Percentiles rank a stretch among this genome's conserved stretches.
These are phyloP conservation scores for Cryptoprocta ferox DNA, from an alignment of 2,797 vertebrate species.

Conservation along the genomic window DNA sequence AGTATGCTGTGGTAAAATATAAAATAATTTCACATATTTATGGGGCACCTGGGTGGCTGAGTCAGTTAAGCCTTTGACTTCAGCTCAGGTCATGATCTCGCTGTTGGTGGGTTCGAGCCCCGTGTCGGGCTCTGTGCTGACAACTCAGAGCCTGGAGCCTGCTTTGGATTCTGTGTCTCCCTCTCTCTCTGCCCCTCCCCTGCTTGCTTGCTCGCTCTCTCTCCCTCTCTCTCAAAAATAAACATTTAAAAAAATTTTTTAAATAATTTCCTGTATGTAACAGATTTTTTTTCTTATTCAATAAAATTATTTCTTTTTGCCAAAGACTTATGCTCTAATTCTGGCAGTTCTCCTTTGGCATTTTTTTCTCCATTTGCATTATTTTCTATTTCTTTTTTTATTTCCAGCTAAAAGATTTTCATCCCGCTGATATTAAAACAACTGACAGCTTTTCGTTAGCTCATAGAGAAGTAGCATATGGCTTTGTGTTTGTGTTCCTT, in stretches of 20 bases:
- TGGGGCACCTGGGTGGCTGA: no score
- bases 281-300: background rate
- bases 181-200: no score
- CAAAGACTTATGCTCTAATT: background rate
- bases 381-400: background rate
- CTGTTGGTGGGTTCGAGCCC: no score
- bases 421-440: background rate
- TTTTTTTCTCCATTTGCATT: background rate
- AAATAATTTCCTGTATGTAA: background rate
- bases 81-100: no score
- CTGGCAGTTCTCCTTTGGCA: background rate
- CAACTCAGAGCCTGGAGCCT: no score
- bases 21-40: background rate
- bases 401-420: conserved; percentile 2
- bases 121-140: no score
- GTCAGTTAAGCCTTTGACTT: no score
- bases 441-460: background rate
- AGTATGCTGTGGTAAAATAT: background rate
- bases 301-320: background rate
- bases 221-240: no score
- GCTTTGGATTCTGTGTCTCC: no score
- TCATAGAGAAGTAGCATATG: background rate
- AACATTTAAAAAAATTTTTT: background rate
- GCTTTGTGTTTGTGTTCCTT: background rate
- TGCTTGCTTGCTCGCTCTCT: no score